Evolutionary conservation across 2,113 vertebrate genomes (phyloP).

Genomic region (Recurvirostra avosetta): DNA sequence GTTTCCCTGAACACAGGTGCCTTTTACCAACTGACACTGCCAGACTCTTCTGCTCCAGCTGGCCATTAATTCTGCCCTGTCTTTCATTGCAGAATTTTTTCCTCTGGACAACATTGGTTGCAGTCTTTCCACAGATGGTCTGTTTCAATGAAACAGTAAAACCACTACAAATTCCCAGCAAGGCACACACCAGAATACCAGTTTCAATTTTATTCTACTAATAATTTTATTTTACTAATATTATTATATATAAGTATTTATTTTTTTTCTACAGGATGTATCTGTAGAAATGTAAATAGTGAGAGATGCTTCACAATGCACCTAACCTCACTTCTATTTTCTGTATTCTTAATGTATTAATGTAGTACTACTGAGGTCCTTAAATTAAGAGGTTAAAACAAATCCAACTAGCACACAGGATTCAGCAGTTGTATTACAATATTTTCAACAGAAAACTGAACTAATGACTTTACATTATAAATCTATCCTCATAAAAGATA

Average conservation of each 20-base stretch:
- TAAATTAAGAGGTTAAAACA: not conserved
- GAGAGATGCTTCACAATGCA: not conserved
- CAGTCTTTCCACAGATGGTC: not conserved
- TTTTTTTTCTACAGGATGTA: not conserved
- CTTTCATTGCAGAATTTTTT: not conserved
- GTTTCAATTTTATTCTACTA: not conserved
- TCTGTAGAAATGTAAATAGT: not conserved
- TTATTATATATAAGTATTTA: not conserved
- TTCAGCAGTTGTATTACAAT: not conserved
- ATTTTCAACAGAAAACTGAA: not conserved
- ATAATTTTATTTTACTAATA: not conserved
- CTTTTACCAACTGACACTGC: not conserved
- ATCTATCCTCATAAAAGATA: not conserved
- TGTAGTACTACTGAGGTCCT: not conserved
- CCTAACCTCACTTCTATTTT: not conserved
- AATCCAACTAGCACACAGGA: not conserved
- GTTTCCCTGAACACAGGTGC: not conserved
- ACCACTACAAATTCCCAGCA: not conserved
- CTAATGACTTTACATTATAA: not conserved
- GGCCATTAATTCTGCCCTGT: not conserved
- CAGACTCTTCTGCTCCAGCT: not conserved
- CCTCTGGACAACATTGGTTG: fast-evolving
- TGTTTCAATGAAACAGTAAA: not conserved
- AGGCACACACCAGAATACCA: not conserved
- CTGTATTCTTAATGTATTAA: not conserved